phyloP scores from a whole-genome alignment of 2,113 vertebrate species.

The Petrocephalus microphthalmus region DNA sequence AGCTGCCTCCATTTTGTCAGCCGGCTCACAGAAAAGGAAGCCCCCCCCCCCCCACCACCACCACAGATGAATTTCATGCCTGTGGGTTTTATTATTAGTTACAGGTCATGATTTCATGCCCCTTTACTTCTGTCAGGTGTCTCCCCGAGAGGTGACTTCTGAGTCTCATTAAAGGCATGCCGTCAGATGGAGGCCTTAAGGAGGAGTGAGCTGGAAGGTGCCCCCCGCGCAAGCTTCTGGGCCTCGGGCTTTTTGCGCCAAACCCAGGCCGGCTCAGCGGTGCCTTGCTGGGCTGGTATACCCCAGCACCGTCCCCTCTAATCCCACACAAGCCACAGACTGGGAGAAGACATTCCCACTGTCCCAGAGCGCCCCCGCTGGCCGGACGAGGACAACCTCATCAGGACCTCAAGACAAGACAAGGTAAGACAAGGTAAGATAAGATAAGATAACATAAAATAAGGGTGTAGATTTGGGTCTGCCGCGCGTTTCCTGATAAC shows the following conservation, averaged over 20 bases:
- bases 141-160: constrained; percentile 15
- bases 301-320: not conserved
- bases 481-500: too few species aligned
- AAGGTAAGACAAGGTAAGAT: too few species aligned
- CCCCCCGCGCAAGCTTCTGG: not conserved
- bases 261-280: not conserved
- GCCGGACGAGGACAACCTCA: not conserved
- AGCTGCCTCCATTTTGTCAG: constrained; percentile 8
- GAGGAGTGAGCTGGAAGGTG: not conserved
- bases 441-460: too few species aligned
- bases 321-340: not conserved
- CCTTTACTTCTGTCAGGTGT: constrained; percentile 23
- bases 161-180: constrained; percentile 17
- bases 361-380: not conserved
- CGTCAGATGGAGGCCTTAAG: not conserved
- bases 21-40: not conserved
- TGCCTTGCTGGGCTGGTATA: not conserved
- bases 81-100: constrained; percentile 21
- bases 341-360: not conserved
- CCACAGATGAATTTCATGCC: constrained; percentile 13
- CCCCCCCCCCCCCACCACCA: not conserved
- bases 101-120: constrained; percentile 19
- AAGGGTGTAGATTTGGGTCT: too few species aligned
- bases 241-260: not conserved
- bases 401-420: not conserved